Percentiles rank a stretch among this genome's conserved stretches.
Conservation (phyloP, 1,140 invertebrate genomes). For the Glossosoma conforme region DNA sequence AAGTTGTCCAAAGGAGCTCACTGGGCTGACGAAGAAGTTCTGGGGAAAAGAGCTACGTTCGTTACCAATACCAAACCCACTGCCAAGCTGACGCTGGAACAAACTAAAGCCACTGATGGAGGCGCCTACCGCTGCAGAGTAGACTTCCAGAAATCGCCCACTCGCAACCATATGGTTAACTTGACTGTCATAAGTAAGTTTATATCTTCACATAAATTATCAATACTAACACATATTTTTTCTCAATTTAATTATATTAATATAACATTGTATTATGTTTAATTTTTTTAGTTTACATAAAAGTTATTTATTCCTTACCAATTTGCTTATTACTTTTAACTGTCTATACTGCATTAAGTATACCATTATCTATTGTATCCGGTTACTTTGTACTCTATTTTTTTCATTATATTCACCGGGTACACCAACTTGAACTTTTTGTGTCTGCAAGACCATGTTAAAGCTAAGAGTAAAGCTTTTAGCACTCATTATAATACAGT, state of each 20-base stretch:
- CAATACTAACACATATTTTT: neutral
- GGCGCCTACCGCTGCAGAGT: conserved; percentile 73
- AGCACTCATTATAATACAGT: no score
- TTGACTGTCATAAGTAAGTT: conserved; percentile 78
- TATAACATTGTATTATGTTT: neutral
- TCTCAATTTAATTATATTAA: no score
- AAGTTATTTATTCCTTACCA: no score
- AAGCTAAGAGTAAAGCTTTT: no score
- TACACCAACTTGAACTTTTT: no score
- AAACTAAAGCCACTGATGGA: conserved; percentile 61
- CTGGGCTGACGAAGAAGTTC: conserved; percentile 55
- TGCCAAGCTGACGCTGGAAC: conserved; percentile 58
- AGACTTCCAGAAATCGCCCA: conserved; percentile 76
- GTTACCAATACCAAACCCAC: conserved; percentile 46
- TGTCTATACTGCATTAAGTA: no score
- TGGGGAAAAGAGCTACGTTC: conserved; percentile 56
- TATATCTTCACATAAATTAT: neutral
- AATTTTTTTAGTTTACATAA: no score
- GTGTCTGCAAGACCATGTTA: no score
- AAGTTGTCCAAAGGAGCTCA: conserved; percentile 51
- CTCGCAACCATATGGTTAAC: conserved; percentile 72
- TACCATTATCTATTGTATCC: no score
- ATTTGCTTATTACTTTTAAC: no score
- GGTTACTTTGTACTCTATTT: no score
- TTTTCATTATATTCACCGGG: no score